phyloP scores from a whole-genome alignment of 2,113 vertebrate species.

The Recurvirostra avosetta region DNA sequence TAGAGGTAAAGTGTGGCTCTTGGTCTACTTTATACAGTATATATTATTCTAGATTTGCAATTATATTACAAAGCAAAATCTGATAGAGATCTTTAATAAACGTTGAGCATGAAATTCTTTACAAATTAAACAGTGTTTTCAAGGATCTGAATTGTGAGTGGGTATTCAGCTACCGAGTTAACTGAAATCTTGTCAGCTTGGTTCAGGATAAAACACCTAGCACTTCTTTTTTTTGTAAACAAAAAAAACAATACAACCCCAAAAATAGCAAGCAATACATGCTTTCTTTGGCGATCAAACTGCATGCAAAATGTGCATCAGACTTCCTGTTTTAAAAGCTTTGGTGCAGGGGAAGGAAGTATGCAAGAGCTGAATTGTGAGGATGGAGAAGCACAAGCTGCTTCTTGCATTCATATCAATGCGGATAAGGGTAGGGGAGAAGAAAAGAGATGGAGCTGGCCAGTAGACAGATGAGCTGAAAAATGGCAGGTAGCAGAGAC shows the following conservation, averaged over 20 bases:
- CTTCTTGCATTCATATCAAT: neutral
- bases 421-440: neutral
- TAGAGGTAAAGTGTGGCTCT: slow-evolving; percentile 81
- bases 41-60: neutral
- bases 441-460: neutral
- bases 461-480: neutral
- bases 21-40: neutral
- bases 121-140: neutral
- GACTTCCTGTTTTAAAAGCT: neutral
- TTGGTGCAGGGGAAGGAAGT: neutral
- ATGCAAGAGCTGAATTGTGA: neutral
- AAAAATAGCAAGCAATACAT: neutral
- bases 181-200: neutral
- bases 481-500: neutral
- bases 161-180: neutral
- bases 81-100: neutral
- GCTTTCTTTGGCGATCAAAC: neutral
- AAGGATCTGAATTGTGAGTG: neutral
- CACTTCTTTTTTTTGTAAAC: neutral
- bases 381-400: neutral
- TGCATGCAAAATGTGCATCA: neutral
- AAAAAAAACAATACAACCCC: neutral
- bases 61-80: neutral
- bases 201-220: neutral
- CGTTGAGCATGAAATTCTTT: neutral